These are phyloP conservation scores for Lipotes vexillifer DNA, from an alignment of 2,113 vertebrate species.

Conservation along the genomic window DNA sequence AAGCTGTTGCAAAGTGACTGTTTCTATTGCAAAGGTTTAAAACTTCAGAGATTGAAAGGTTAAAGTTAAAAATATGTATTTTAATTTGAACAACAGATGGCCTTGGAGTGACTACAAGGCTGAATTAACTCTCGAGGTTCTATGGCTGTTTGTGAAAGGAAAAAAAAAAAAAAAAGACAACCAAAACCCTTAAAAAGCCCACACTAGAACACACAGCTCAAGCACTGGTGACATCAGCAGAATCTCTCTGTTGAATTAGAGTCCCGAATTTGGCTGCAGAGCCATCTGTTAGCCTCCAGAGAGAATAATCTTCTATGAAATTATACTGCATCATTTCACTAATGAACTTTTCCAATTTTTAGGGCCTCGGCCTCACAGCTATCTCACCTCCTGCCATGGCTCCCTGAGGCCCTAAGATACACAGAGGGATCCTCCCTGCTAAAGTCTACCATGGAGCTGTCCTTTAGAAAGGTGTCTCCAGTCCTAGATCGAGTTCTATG, in stretches of 20 bases:
- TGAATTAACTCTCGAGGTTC: slow-evolving; percentile 75
- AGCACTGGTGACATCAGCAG: slow-evolving; percentile 73
- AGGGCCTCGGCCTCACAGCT: neutral
- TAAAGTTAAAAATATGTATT: slow-evolving; percentile 79
- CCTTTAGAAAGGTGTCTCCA: neutral
- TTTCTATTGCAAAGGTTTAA: slow-evolving; percentile 76
- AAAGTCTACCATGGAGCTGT: neutral
- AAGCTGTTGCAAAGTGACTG: slow-evolving; percentile 75
- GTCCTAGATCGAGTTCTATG: neutral
- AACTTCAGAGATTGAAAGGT: slow-evolving; percentile 79
- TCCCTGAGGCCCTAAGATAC: neutral
- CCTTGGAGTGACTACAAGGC: slow-evolving; percentile 75
- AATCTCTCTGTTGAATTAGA: slow-evolving; percentile 71
- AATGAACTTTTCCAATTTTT: slow-evolving; percentile 50
- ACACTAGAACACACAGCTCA: slow-evolving; percentile 66
- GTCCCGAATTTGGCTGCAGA: slow-evolving; percentile 65
- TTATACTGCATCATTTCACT: slow-evolving; percentile 48
- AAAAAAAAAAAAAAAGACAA: slow-evolving; percentile 74
- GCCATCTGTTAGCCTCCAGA: slow-evolving; percentile 66
- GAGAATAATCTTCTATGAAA: slow-evolving; percentile 73
- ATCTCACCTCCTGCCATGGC: neutral
- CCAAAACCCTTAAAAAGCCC: slow-evolving; percentile 70
- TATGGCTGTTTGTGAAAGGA: slow-evolving; percentile 67
- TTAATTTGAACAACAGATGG: slow-evolving; percentile 79
- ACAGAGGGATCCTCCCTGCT: neutral